Evolutionary conservation across 2,888 invertebrate species (phyloP), one percentile per base, ranked within the genome.

Genomic region (Poecilobothrus nobilitatus): DNA sequence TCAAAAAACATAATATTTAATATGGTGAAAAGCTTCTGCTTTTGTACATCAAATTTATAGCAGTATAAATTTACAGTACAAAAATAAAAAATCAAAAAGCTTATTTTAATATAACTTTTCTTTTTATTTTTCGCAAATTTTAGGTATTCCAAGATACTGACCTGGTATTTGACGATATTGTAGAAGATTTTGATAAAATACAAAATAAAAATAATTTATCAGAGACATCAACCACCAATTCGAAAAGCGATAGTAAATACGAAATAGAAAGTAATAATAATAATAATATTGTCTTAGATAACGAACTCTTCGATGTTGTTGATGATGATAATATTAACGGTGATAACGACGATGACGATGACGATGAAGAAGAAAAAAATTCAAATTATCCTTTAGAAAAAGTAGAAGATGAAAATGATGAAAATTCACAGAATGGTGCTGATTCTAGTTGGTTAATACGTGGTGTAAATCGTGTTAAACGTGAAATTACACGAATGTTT

Each of bases 401-500:
- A 18, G 66, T 62, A 22, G 66, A 67, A 4, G 71, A 71, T 12
- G 66, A 68, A 12, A 37, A 63, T n/a, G 68, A 62, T 22, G 69
- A 70, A 63, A 27, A n/a, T n/a, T n/a, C n/a, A n/a, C n/a, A n/a
- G n/a, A n/a, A 27, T 27, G 27, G 2, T 27, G 27, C 27, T 27
- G 27, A 27, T 27, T 75, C 72, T 70, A 75, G 75, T 61, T 79
- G 80, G 80, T 73, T 78, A 63, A 68, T 73, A 69, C 73, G 76
- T 63, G 73, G 78, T 44, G 76, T 80, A 2, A 75, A 75, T 21
- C 77, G 80, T 1, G 79, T 80, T 15, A 78, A 79, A 18, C 78
- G 80, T 27, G 78, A 79, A 41, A 72, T 80, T 20, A 74, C 72
- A 0, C 76, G 78, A 1, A 65, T 80, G 3, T 78, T 80, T 63